Evolutionary conservation across 2,797 vertebrate genomes (phyloP), one percentile per base, ranked within the genome.

Genomic region (Emys orbicularis): DNA sequence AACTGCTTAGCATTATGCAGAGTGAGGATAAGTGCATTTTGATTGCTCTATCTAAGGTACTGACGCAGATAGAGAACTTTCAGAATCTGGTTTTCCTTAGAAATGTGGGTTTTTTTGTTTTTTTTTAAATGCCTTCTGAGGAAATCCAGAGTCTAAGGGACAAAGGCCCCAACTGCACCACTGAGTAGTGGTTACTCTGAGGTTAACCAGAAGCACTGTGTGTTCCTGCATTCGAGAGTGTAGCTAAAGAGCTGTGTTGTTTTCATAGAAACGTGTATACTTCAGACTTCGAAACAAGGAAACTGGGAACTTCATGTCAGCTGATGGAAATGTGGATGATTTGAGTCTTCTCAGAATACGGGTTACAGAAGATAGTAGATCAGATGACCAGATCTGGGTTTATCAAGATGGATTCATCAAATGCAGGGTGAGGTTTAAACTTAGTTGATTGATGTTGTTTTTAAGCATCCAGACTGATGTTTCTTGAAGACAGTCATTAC

Each of bases 311-410:
- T 92, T 99, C 95, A 98, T 99, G 98, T 98, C 99, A 54, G 97
- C 99, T 94, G 98, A 99, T 3, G 99, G 99, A 77, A 98, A 98
- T 41, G 59, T 99, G 74, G 99, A 99, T 29, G 99, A 99, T 93
- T 96, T 99, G 90, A 99, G 99, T 94, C 99, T 99, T 96, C 98
- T 99, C 93, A 98, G 99, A 93, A 97, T 99, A 93, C 99, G 99
- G 95, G 98, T 98, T 23, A 94, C 98, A 97, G 99, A 99, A 95
- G 99, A 99, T 59, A 98, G 98, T 0, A 98, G 98, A 52, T 99
- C 98, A 7, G 96, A 98, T 10, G 99, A 99, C 92, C 99, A 99
- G 98, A 97, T 99, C 74, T 99, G 99, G 99, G 93, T 99, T 94
- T 99, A 99, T 94, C 98, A 98, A 83, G 98, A 99, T 21, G 99